Percentiles rank a stretch among this genome's conserved stretches.
Evolutionary conservation across 2,113 vertebrate species (phyloP).

Genomic region (Haplotaxodon microlepis): DNA sequence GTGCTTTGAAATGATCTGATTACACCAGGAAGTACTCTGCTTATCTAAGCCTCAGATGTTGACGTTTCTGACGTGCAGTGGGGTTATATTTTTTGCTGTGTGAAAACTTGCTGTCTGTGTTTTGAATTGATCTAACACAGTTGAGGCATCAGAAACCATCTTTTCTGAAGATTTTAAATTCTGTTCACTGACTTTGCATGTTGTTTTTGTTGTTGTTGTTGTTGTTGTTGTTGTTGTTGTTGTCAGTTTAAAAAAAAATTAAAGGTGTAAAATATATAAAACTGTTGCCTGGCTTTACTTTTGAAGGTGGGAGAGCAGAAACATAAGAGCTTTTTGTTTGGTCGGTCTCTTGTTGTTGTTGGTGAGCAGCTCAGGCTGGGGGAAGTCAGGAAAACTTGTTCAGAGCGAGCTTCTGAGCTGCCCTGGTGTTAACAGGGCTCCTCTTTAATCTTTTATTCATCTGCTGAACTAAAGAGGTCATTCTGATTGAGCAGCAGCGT

Average conservation of each 20-base stretch:
- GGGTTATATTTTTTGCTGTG: background rate
- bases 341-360: background rate
- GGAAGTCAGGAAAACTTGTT: background rate
- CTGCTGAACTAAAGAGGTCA: conserved; percentile 23
- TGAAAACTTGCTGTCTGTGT: background rate
- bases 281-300: background rate
- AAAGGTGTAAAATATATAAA: background rate
- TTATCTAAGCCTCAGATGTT: background rate
- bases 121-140: background rate
- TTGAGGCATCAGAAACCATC: background rate
- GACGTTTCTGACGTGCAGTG: background rate
- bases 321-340: background rate
- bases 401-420: background rate
- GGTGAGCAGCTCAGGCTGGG: background rate
- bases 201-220: background rate
- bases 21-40: background rate
- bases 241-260: background rate
- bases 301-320: background rate
- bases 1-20: background rate
- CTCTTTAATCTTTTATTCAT: conserved; percentile 44
- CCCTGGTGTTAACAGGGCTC: conserved; percentile 5
- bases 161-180: background rate
- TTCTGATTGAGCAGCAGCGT: background rate
- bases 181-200: background rate
- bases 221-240: background rate